Base-by-base conservation (phyloP, 2,113 vertebrate genomes). In the Gopherus flavomarginatus region DNA sequence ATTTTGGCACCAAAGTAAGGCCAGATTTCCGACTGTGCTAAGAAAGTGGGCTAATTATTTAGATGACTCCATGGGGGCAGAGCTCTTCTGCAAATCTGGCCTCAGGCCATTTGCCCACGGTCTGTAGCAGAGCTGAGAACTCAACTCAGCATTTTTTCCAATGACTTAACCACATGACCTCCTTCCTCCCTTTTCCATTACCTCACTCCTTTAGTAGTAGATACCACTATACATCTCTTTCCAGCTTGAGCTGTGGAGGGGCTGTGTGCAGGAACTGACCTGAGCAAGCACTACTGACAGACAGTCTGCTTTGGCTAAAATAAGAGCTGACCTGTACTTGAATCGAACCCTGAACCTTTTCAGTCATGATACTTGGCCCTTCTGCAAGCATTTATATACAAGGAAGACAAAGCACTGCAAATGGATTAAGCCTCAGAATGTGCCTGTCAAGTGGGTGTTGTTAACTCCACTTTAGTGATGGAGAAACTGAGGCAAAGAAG, bases 401-500 rank as follows among this genome's bases (percentile, higher is more conserved):
- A 31, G 57, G 57, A 31, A 13, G 29, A 29, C 12, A 62, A 31
- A 62, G 29, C 57, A 62, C 29, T 65, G 31, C 31, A 65, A 65
- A 65, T n/a, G 6, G 62, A 19, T 31, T 16, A 19, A 35, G 7
- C 62, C 16, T 65, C 29, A 16, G 11, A 35, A 62, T 35, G 27
- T 59, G 57, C 27, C 57, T 59, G 27, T 59, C 27, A 57, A 26
- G 56, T 26, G 56, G 56, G 29, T 65, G 31, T 16, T 65, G 62
- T 2, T 65, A n/a, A 35, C 8, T 17, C 16, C 16, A n/a, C 14
- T 65, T 16, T 65, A 65, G 31, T n/a, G 62, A 65, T 65, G 42
- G 56, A 22, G 42, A 31, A 44, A 59, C 69, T 84, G 4, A 17
- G 38, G 38, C 0, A 0, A 50, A 14, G 83, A 42, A 35, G 49